phyloP scores from a whole-genome alignment of 2,797 vertebrate species.

The Choloepus didactylus region DNA sequence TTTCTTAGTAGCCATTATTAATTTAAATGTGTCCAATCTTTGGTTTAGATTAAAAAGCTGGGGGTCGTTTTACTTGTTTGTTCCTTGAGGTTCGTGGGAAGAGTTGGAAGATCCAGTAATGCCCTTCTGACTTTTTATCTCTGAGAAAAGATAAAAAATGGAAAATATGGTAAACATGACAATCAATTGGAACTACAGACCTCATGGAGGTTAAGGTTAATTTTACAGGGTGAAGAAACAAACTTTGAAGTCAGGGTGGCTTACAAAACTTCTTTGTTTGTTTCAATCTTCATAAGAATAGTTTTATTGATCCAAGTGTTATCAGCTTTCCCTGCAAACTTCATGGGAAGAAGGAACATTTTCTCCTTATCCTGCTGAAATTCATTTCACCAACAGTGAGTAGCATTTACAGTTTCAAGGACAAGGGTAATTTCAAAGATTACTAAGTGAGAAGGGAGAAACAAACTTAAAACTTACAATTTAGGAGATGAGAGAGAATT shows the following conservation, averaged over 20 bases:
- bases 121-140: constrained; percentile 33
- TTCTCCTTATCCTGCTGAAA: constrained; percentile 13
- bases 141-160: constrained; percentile 11
- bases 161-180: not conserved
- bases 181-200: not conserved
- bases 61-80: not conserved
- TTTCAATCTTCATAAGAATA: not conserved
- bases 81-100: not conserved
- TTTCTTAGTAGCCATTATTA: not conserved
- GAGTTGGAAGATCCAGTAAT: not conserved
- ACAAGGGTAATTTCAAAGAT: not conserved
- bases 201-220: not conserved
- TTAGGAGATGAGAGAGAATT: not conserved
- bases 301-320: not conserved
- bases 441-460: not conserved
- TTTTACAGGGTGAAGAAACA: not conserved
- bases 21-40: not conserved
- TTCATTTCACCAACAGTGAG: not conserved
- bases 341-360: not conserved
- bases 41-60: not conserved
- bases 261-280: constrained; percentile 29
- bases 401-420: not conserved
- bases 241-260: not conserved
- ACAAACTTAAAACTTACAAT: constrained; percentile 15
- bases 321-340: not conserved